Percentiles rank a stretch among this genome's conserved stretches.
These are phyloP conservation scores for Apamea anceps DNA, from an alignment of 2,888 invertebrate genomes.

Conservation along the genomic window DNA sequence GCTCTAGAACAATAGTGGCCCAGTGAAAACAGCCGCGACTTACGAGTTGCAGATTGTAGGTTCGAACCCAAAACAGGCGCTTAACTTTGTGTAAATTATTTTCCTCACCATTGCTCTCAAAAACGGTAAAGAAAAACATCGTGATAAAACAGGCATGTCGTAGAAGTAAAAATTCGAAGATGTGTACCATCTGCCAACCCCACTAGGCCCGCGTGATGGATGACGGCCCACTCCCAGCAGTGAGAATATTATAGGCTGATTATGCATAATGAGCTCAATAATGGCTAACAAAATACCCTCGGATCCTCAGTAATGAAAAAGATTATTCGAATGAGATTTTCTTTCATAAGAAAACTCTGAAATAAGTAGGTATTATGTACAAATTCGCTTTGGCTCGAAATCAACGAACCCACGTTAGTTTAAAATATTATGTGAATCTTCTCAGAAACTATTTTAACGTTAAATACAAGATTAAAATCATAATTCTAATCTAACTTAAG, in stretches of 20 bases:
- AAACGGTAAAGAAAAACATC: not conserved
- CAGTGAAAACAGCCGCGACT: not conserved
- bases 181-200: not conserved
- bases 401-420: not conserved
- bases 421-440: slow-evolving; percentile 14
- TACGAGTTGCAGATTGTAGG: accelerated
- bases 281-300: not conserved
- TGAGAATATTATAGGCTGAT: not conserved
- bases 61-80: not conserved
- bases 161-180: not conserved
- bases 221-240: not conserved
- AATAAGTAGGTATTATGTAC: not conserved
- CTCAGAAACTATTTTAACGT: slow-evolving; percentile 5
- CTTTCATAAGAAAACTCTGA: not conserved
- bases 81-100: not conserved
- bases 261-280: not conserved
- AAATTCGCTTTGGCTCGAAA: not conserved
- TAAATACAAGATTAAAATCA: slow-evolving; percentile 17
- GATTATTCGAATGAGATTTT: too few species aligned
- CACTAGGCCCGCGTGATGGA: not conserved
- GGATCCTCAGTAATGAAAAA: not conserved
- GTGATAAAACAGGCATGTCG: not conserved
- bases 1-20: not conserved
- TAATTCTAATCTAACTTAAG: slow-evolving; percentile 28
- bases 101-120: not conserved